These are phyloP conservation scores for Amblyteles armatorius DNA, from an alignment of 2,888 invertebrate species.

Conservation along the genomic window DNA sequence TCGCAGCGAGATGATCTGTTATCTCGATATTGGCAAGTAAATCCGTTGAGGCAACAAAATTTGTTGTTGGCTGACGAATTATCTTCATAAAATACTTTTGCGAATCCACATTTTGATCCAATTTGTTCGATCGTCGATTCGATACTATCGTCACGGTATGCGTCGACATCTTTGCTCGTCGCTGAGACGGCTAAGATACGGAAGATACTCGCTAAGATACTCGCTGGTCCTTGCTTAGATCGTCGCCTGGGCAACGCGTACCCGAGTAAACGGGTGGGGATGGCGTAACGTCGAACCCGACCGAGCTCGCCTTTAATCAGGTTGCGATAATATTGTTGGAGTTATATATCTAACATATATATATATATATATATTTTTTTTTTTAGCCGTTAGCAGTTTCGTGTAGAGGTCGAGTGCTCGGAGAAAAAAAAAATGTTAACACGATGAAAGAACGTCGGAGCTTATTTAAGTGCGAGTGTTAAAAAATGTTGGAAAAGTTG, in stretches of 20 bases:
- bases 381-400: background rate
- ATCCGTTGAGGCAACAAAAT: background rate
- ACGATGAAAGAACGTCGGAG: too few relatives aligned
- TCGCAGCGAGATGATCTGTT: background rate
- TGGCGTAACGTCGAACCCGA: background rate
- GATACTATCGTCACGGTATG: background rate
- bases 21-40: background rate
- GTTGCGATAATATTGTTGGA: constrained; percentile 14
- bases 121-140: background rate
- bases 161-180: background rate
- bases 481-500: too few relatives aligned
- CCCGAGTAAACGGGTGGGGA: background rate
- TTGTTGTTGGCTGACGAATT: too few relatives aligned
- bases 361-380: background rate
- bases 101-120: background rate
- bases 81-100: background rate
- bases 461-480: too few relatives aligned
- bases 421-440: background rate
- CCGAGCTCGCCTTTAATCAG: constrained; percentile 8
- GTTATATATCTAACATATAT: background rate
- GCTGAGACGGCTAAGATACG: background rate
- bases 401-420: background rate
- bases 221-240: constrained; percentile 26
- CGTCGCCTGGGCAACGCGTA: constrained; percentile 11
- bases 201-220: too few relatives aligned